phyloP scores from a whole-genome alignment of 2,113 vertebrate genomes.

The Antechinus flavipes region DNA sequence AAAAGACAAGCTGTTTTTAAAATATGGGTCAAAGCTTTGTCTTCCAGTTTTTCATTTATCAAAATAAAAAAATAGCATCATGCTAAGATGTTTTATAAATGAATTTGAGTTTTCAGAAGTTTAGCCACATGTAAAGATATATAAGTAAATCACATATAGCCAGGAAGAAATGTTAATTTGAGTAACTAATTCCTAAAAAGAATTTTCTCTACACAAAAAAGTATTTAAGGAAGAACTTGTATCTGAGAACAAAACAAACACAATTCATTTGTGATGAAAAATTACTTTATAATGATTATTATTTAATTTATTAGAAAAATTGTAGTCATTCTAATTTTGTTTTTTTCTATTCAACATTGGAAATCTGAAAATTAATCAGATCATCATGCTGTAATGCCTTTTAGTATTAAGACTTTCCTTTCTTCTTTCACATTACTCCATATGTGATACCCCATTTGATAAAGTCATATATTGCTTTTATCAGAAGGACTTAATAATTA shows the following conservation, averaged over 20 bases:
- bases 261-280: not conserved
- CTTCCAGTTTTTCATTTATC: not conserved
- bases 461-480: not conserved
- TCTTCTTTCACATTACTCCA: not conserved
- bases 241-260: not conserved
- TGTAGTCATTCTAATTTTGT: not conserved
- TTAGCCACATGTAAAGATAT: not conserved
- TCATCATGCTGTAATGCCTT: not conserved
- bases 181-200: not conserved
- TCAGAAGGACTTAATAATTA: not conserved
- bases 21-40: not conserved
- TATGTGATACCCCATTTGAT: not conserved
- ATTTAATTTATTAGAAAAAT: not conserved
- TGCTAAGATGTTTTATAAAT: not conserved
- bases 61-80: not conserved
- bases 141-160: not conserved
- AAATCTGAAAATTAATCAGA: not conserved
- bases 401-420: accelerated
- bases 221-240: not conserved
- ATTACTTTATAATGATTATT: not conserved
- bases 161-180: not conserved
- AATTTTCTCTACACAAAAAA: not conserved
- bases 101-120: not conserved
- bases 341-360: not conserved
- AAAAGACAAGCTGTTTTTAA: not conserved